Evolutionary conservation across 2,888 invertebrate genomes (phyloP), one percentile per base, ranked within the genome.

Genomic region (Microdon myrmicae): DNA sequence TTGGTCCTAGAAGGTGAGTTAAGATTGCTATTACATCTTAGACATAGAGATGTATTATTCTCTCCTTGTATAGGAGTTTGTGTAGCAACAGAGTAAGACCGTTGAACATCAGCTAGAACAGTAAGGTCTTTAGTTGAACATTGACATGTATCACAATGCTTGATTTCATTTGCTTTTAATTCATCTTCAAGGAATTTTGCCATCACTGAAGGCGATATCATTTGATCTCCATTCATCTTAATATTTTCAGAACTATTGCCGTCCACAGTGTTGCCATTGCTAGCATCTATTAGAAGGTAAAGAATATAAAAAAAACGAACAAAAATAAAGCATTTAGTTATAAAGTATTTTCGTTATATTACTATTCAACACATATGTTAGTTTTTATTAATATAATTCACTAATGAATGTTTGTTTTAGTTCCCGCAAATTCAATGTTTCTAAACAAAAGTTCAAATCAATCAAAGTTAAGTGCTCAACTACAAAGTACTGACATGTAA

Each of bases 151-250:
- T 90, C 89, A 79, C 92, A 92, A 74, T 92, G 92, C 77, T 90
- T 90, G 2, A 88, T 84, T 41, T 88, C 86, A 47, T 89, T 87
- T 68, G 85, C 79, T 70, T 93, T 92, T 58, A 90, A 87, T 70
- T 93, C 92, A 58, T 94, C 93, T 79, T 94, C 92, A 19, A 95
- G 82, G 61, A 94, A 91, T 82, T 94, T 94, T 2, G 94, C 93
- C 90, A 94, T 90, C 41, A 93, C 88, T 6, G 93, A 90, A 14
- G 94, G 93, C 3, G 94, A 94, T 8, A 90, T 89, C 71, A 78
- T 75, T 22, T 79, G 75, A 66, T 76, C 74, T 23, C 68, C 69
- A 45, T 67, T 72, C 13, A 60, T 64, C 32, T 53, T 69, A 29
- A 19, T 31, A n/a, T 26, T 67, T 13, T 60, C 56, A 38, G 67